These are phyloP conservation scores for Pterocles orientalis DNA, from an alignment of 2,113 vertebrate species.

Conservation along the genomic window DNA sequence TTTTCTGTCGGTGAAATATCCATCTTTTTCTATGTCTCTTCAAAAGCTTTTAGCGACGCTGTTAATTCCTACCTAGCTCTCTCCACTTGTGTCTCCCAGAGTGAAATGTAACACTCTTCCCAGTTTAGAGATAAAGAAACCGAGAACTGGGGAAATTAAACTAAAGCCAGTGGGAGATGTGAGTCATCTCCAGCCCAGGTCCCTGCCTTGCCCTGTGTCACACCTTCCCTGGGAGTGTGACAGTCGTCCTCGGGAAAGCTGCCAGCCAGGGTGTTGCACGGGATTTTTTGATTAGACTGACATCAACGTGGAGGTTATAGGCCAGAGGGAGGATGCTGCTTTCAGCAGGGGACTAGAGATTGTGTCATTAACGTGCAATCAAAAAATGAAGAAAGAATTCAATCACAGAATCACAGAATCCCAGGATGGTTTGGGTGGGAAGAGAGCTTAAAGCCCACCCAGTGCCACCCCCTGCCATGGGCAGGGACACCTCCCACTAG, in stretches of 20 bases:
- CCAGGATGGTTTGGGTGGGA: no score
- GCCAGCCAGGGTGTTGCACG: neutral
- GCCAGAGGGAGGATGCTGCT: neutral
- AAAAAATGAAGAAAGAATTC: neutral
- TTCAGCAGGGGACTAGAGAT: neutral
- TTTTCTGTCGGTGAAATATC: neutral
- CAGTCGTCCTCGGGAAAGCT: neutral
- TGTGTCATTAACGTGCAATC: accelerated
- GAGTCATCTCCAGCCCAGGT: neutral
- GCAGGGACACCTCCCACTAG: no score
- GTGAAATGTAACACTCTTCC: neutral
- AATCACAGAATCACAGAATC: no score
- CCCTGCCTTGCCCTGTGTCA: neutral
- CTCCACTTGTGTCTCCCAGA: neutral
- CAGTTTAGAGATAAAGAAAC: neutral
- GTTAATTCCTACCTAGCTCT: neutral
- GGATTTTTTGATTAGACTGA: neutral
- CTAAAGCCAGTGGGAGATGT: neutral
- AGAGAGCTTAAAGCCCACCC: no score
- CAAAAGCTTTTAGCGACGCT: neutral
- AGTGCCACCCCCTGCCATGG: no score
- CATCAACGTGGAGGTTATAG: accelerated
- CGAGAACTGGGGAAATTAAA: neutral
- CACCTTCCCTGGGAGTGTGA: no score
- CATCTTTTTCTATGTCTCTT: neutral